Conservation (phyloP, 2,797 vertebrate species). For the Manis javanica region DNA sequence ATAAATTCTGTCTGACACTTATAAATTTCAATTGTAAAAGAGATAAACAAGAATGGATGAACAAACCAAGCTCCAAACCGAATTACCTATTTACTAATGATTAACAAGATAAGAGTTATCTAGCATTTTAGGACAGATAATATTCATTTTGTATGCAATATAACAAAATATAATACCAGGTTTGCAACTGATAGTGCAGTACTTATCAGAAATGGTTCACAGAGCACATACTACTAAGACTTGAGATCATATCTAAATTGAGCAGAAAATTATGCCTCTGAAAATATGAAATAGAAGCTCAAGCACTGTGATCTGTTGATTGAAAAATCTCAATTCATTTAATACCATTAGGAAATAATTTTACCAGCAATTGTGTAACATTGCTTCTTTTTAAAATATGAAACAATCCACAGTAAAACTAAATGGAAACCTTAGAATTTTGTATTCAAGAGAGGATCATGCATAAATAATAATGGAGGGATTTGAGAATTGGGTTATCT, state of each 20-base stretch:
- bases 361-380: not conserved
- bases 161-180: slow-evolving; percentile 13
- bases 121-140: slow-evolving; percentile 19
- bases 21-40: not conserved
- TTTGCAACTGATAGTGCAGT: not conserved
- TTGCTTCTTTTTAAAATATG: not conserved
- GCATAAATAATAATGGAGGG: not conserved
- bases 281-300: not conserved
- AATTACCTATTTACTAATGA: slow-evolving; percentile 14
- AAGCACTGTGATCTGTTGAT: not conserved
- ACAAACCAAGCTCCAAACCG: not conserved
- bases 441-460: not conserved
- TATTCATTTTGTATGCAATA: not conserved
- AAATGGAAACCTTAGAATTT: not conserved
- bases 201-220: slow-evolving; percentile 54
- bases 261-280: slow-evolving; percentile 39
- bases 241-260: slow-evolving; percentile 46
- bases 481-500: not conserved
- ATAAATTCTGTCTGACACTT: not conserved
- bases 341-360: not conserved
- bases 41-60: not conserved
- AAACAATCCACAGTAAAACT: not conserved
- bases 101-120: slow-evolving; percentile 38
- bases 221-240: not conserved
- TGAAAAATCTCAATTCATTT: not conserved